These are phyloP conservation scores for Mercenaria mercenaria DNA, from an alignment of 1,140 invertebrate genomes.

Conservation along the genomic window DNA sequence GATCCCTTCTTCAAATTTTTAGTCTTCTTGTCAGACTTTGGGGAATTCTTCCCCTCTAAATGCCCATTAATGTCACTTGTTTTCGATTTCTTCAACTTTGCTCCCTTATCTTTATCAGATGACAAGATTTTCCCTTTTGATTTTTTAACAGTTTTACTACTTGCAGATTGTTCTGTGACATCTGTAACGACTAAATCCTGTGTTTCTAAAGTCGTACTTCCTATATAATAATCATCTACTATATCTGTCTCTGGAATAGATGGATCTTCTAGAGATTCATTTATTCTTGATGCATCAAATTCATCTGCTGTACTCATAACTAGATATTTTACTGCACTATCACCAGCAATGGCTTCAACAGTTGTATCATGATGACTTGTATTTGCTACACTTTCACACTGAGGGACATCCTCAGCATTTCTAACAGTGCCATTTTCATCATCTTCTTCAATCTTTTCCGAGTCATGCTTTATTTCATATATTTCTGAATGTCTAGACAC, in stretches of 20 bases:
- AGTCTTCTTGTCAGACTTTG: not conserved
- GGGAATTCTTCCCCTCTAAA: not conserved
- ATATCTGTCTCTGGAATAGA: conserved; percentile 44
- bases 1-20: not conserved
- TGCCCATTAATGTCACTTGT: not conserved
- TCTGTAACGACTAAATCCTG: not conserved
- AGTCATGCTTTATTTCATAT: not conserved
- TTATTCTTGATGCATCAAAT: conserved; percentile 44
- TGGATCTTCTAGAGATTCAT: conserved; percentile 44
- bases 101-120: not conserved
- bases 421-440: not conserved
- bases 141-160: not conserved
- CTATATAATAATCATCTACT: conserved; percentile 6
- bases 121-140: not conserved
- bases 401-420: not conserved
- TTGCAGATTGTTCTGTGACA: not conserved
- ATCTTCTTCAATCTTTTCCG: not conserved
- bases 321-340: not conserved
- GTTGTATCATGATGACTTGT: not conserved
- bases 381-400: conserved; percentile 28
- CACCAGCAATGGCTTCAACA: conserved; percentile 20
- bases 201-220: not conserved
- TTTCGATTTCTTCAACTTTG: not conserved
- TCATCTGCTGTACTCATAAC: conserved; percentile 4
- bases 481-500: not conserved